phyloP scores from a whole-genome alignment of 2,797 vertebrate genomes.

The Aphelocoma californica region DNA sequence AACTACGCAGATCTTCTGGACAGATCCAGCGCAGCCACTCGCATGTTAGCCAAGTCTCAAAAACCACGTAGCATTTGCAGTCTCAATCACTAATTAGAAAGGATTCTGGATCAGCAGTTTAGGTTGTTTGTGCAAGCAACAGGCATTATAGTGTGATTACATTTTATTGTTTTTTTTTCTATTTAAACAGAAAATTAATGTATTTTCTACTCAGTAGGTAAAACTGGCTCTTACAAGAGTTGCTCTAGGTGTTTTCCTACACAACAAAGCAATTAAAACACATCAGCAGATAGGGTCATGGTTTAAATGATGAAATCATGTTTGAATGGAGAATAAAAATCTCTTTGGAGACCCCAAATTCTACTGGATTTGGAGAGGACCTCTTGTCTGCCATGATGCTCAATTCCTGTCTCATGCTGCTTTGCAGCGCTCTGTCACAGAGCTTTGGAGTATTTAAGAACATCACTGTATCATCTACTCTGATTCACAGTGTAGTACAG shows the following conservation, averaged over 20 bases:
- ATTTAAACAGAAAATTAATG: neutral
- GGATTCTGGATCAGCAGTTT: neutral
- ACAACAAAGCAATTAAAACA: neutral
- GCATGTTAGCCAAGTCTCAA: fast-evolving
- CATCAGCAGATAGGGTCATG: neutral
- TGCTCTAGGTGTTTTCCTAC: neutral
- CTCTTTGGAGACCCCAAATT: neutral
- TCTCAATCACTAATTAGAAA: neutral
- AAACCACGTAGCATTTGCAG: neutral
- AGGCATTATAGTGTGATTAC: neutral
- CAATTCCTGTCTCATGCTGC: neutral
- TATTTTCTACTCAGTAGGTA: neutral
- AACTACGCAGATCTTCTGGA: neutral
- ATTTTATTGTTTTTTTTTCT: slow-evolving; percentile 2
- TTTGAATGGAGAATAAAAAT: neutral
- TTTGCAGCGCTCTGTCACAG: neutral
- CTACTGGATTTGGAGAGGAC: neutral
- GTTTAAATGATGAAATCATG: neutral
- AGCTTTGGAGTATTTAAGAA: neutral
- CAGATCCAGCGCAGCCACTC: neutral
- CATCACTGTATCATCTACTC: neutral
- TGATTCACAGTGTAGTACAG: fast-evolving
- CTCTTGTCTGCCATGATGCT: neutral
- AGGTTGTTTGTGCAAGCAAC: neutral
- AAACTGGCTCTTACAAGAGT: neutral